Conservation (phyloP, 2,113 vertebrate genomes). For the Aegotheles bennettii region DNA sequence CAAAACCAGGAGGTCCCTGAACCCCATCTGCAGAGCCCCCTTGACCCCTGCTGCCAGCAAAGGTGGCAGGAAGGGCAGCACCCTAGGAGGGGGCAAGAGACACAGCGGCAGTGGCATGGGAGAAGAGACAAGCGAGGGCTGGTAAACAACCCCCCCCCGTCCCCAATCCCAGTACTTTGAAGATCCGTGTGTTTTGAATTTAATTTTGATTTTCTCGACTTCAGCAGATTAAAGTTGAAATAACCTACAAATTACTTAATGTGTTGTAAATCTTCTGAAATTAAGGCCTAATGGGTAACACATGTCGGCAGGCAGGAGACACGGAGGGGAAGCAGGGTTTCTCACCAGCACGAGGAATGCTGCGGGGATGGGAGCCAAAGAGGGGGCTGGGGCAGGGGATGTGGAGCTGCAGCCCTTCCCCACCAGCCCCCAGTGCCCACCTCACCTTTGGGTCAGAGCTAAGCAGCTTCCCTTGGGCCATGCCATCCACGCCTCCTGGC, state of each 20-base stretch:
- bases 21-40: neutral
- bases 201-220: conserved; percentile 83
- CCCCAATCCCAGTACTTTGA: conserved; percentile 72
- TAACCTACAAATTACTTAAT: conserved; percentile 92
- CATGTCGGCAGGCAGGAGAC: conserved; percentile 76
- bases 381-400: neutral
- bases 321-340: conserved; percentile 38
- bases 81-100: neutral
- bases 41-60: neutral
- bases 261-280: conserved; percentile 88
- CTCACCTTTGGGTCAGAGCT: accelerated
- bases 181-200: conserved; percentile 82
- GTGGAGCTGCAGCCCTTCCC: neutral
- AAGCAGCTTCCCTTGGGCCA: neutral
- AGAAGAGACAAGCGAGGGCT: neutral
- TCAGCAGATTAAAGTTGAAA: conserved; percentile 86
- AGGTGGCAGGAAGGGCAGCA: neutral
- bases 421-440: neutral
- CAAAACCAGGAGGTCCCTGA: neutral
- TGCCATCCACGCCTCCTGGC: neutral
- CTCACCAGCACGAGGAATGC: conserved; percentile 50
- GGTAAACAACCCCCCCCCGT: conserved; percentile 29
- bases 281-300: conserved; percentile 84
- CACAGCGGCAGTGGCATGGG: neutral
- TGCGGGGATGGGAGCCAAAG: neutral